Percentiles rank a stretch among this genome's conserved stretches.
Conservation (phyloP, 2,888 invertebrate genomes). For the Troglohyphantes excavatus region DNA sequence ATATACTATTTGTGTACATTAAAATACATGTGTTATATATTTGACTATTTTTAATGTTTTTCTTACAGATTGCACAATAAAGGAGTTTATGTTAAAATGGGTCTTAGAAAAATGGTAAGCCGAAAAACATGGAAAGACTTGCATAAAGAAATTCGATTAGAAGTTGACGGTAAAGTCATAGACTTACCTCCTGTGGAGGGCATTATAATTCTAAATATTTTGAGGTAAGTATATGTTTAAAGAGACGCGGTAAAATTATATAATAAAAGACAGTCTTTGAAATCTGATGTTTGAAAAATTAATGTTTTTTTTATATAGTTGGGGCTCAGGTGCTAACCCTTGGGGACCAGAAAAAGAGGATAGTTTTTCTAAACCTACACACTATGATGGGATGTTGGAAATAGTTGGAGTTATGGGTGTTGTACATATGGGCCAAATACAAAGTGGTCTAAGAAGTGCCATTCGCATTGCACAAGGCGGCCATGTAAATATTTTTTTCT, state of each 20-base stretch:
- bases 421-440: conserved; percentile 99
- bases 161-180: conserved; percentile 97
- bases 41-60: background rate
- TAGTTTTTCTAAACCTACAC: conserved; percentile 98
- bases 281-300: background rate
- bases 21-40: no score
- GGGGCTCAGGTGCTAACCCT: conserved; percentile 99
- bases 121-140: conserved; percentile 96
- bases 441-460: conserved; percentile 97
- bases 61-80: conserved; percentile 94
- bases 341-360: conserved; percentile 99
- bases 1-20: no score
- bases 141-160: conserved; percentile 95
- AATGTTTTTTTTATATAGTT: conserved; percentile 86
- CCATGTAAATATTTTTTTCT: conserved; percentile 84
- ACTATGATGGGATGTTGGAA: conserved; percentile 99
- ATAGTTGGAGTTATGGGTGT: conserved; percentile 99
- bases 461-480: conserved; percentile 99
- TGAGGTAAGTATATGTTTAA: conserved; percentile 85
- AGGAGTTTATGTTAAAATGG: conserved; percentile 99
- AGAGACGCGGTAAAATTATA: background rate
- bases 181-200: conserved; percentile 99
- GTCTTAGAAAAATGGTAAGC: conserved; percentile 97
- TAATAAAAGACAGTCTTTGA: background rate
- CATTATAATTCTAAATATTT: conserved; percentile 99